Conservation (phyloP, 2,888 invertebrate species). For the Cantharis lateralis region DNA sequence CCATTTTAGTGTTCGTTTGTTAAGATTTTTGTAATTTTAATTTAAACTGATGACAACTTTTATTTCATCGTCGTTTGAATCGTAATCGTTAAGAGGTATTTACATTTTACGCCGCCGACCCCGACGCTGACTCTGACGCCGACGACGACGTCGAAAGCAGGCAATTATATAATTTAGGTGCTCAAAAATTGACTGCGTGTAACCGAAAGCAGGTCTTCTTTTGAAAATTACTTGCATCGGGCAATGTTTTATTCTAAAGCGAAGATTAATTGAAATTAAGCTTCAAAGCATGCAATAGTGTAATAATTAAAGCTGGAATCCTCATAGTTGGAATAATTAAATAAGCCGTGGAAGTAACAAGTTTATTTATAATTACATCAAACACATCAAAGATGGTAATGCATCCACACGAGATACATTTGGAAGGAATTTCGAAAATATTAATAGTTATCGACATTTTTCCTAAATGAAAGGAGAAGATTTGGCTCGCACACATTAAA, state of each 20-base stretch:
- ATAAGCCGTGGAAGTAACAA: background rate
- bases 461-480: background rate
- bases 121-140: background rate
- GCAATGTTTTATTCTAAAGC: no score
- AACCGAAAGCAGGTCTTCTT: no score
- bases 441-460: no score
- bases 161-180: no score
- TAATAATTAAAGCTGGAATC: background rate
- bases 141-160: no score
- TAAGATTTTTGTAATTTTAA: background rate
- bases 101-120: background rate
- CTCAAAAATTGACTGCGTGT: no score
- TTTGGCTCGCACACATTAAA: background rate
- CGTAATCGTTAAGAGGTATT: background rate
- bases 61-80: background rate
- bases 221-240: no score
- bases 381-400: background rate
- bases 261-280: background rate
- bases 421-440: background rate
- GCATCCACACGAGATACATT: background rate
- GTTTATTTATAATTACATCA: background rate
- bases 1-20: constrained; percentile 8
- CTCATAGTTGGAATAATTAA: background rate
- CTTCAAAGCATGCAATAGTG: background rate
- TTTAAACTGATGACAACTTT: background rate